Evolutionary conservation across 2,888 invertebrate species (phyloP), one percentile per base, ranked within the genome.

Genomic region (Tetrapedia diversipes): DNA sequence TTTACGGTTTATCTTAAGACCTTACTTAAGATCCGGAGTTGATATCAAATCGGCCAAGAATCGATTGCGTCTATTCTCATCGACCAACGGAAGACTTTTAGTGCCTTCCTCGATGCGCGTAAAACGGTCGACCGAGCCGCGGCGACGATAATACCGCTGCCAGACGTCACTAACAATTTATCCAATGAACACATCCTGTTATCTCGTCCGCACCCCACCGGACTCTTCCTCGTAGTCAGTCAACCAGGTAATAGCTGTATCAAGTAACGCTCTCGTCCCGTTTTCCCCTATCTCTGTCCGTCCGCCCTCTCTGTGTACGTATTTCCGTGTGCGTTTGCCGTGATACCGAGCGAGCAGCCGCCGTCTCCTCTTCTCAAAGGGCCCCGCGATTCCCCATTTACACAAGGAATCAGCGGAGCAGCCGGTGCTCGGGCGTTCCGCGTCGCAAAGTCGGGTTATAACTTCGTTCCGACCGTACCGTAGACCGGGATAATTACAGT

Each of bases 141-240:
- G 60, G 60, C 67, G 57, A 59, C 73, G 77, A 74, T 74, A 77
- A 65, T 56, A 49, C 54, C 34, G 41, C 71, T 41, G 63, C 59
- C 77, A 73, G 67, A 80, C 71, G 71, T 77, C 67, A 34, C 49
- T 61, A 75, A 77, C 82, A 79, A 84, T 84, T 84, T 84, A 68
- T 54, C 56, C 81, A 74, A 81, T 79, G 81, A 81, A 76, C 75
- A 65, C 69, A 70, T 83, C 79, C 81, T 51, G 81, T 84, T 84
- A 84, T 82, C 76, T 70, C 68, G 68, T 69, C 66, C 43, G 63
- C 64, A 24, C 53, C 73, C 43, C 66, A 24, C 51, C 56, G 59
- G 39, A 53, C 43, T 61, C 53, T 68, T 64, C 74, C 60, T 66
- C 43, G 54, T n/a, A 63, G 49, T 51, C 74, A 69, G 49, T 43